Percentiles rank a stretch among this genome's conserved stretches.
phyloP scores from a whole-genome alignment of 2,888 invertebrate species.

The Cistogaster globosa region DNA sequence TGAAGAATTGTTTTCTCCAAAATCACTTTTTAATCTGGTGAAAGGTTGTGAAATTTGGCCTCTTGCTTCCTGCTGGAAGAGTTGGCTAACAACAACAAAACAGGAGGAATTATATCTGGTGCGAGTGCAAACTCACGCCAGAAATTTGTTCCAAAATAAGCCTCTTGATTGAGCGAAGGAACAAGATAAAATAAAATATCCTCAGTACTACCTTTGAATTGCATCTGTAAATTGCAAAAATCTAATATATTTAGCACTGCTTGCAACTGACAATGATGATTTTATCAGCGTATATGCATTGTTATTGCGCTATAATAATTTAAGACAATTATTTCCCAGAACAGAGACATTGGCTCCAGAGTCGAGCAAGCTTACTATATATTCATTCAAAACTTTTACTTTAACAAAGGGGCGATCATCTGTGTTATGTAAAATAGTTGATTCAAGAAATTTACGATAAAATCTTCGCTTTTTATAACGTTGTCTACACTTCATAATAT shows the following conservation, averaged over 20 bases:
- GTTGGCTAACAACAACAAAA: background rate
- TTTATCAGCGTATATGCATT: background rate
- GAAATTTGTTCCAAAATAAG: constrained; percentile 3
- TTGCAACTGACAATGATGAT: background rate
- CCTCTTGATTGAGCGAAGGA: background rate
- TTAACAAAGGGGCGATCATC: background rate
- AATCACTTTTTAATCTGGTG: background rate
- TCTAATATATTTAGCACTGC: background rate
- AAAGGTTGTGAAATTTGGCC: background rate
- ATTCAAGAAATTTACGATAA: background rate
- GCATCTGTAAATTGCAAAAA: background rate
- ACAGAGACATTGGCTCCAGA: background rate
- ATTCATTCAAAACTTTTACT: background rate
- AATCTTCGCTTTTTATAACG: background rate
- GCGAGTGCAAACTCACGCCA: background rate
- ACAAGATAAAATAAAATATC: constrained; percentile 7
- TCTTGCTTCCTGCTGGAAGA: no score
- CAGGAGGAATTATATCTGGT: background rate
- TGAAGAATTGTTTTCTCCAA: background rate
- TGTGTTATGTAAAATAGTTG: background rate
- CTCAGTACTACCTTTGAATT: background rate
- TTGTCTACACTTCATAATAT: background rate
- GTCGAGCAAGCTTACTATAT: background rate
- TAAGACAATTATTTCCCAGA: background rate
- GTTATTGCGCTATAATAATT: background rate